Conservation (phyloP, 2,797 vertebrate genomes). For the Pachyuromys duprasi region DNA sequence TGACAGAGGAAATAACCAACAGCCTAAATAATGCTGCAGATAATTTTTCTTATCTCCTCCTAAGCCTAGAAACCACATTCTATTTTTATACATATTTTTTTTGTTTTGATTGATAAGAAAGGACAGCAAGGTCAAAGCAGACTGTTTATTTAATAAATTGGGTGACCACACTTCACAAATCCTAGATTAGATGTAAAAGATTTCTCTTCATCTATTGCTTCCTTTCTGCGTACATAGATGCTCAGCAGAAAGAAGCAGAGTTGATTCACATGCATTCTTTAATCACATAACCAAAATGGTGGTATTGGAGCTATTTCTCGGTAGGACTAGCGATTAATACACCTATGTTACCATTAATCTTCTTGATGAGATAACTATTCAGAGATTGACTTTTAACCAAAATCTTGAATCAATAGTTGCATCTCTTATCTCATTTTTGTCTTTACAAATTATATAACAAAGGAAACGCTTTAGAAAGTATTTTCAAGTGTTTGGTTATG, state of each 20-base stretch:
- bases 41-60: conserved; percentile 5
- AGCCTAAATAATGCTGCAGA: conserved; percentile 24
- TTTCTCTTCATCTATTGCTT: conserved; percentile 19
- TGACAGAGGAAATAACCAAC: conserved; percentile 32
- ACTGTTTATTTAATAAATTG: conserved; percentile 52
- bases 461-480: background rate
- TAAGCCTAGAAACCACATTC: conserved; percentile 57
- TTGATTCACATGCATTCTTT: conserved; percentile 21
- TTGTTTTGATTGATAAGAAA: conserved; percentile 54
- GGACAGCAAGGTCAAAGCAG: conserved; percentile 54
- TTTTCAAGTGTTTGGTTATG: background rate
- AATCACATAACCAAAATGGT: conserved; percentile 7
- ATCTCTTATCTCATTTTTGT: background rate
- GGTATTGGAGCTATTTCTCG: background rate
- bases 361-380: conserved; percentile 42
- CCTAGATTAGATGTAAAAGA: conserved; percentile 12
- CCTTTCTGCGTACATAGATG: background rate
- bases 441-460: background rate
- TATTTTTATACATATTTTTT: background rate
- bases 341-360: background rate
- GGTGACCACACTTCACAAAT: conserved; percentile 7
- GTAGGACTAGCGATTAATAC: background rate
- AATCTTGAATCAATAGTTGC: conserved; percentile 5
- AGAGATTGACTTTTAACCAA: background rate
- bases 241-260: conserved; percentile 41